Percentiles rank a stretch among this genome's conserved stretches.
phyloP scores from a whole-genome alignment of 2,888 invertebrate species.

The Agapetus fuscipes region DNA sequence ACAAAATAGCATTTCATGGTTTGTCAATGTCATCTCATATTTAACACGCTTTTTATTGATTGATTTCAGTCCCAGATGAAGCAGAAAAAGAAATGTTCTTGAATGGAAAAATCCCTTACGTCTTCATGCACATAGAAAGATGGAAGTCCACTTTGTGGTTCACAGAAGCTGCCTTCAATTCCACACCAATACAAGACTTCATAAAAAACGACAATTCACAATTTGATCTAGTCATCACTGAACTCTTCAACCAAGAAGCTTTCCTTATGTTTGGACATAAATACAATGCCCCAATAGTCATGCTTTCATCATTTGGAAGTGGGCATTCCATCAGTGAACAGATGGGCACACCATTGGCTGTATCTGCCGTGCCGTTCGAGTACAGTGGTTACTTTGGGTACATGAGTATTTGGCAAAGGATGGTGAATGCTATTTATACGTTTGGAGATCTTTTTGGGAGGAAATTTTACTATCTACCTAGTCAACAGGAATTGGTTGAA shows the following conservation, averaged over 20 bases:
- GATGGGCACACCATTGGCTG: slow-evolving; percentile 38
- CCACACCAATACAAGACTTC: slow-evolving; percentile 28
- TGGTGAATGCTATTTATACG: slow-evolving; percentile 30
- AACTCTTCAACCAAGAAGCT: slow-evolving; percentile 37
- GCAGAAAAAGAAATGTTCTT: slow-evolving; percentile 14
- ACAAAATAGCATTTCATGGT: neutral
- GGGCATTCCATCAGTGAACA: slow-evolving; percentile 32
- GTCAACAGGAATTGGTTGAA: slow-evolving; percentile 29
- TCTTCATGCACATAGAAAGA: slow-evolving; percentile 13
- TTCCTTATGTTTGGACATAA: slow-evolving; percentile 32
- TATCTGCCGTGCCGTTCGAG: slow-evolving; percentile 38
- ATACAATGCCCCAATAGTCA: slow-evolving; percentile 33
- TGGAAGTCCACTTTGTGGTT: slow-evolving; percentile 17
- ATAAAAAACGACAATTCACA: slow-evolving; percentile 28
- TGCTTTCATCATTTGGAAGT: slow-evolving; percentile 23
- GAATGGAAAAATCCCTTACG: slow-evolving; percentile 7
- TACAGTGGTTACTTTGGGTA: slow-evolving; percentile 29
- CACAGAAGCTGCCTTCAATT: slow-evolving; percentile 30
- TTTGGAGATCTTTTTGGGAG: slow-evolving; percentile 29
- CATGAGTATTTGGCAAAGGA: slow-evolving; percentile 38
- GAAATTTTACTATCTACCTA: slow-evolving; percentile 29
- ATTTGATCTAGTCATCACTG: slow-evolving; percentile 36
- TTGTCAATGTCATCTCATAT: neutral
- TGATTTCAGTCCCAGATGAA: slow-evolving; percentile 9
- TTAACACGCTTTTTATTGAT: no score